Evolutionary conservation across 2,113 vertebrate genomes (phyloP), one percentile per base, ranked within the genome.

Genomic region (Oostethus manadensis): DNA sequence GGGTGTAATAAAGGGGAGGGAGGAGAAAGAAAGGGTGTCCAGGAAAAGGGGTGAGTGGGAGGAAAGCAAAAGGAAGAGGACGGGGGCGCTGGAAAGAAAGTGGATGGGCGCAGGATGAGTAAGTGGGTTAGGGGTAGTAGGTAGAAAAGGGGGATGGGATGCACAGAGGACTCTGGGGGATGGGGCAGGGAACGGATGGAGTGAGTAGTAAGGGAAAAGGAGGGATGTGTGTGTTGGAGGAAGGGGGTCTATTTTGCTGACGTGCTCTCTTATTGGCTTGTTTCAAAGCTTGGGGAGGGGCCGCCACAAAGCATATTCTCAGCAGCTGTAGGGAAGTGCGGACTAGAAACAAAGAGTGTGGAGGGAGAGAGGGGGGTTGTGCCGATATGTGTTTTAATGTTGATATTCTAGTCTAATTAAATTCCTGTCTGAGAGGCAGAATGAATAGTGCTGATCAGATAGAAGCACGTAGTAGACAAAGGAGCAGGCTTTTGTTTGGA

Each of bases 251-350:
- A 77, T 77, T 79, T 72, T 73, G 68, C 84, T 86, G 82, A 87
- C 69, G 63, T 84, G 83, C 70, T 70, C 68, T 81, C 83, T 87
- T 78, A 89, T 91, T 89, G 88, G 89, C 79, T 82, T 75, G 81
- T 89, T 89, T 79, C 86, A 89, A 90, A 23, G 63, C 71, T 77
- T 88, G 87, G 84, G 89, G 89, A 88, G 88, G 88, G 89, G 85
- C 86, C 82, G 78, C 66, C 65, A 73, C 78, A 70, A 73, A 83
- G 74, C 74, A 82, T 81, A 80, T 80, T 82, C 81, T 84, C 86
- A 84, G 86, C 88, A 89, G 89, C 88, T 89, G 89, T 86, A 86
- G 84, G 73, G 77, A 82, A 83, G 73, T 83, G 68, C 60, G 74
- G 51, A 42, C 38, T 11, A 72, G 83, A 84, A 86, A 87, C 73